Percentiles rank a stretch among this genome's conserved stretches.
Conservation (phyloP, 2,113 vertebrate species). For the Coryphaenoides rupestris region DNA sequence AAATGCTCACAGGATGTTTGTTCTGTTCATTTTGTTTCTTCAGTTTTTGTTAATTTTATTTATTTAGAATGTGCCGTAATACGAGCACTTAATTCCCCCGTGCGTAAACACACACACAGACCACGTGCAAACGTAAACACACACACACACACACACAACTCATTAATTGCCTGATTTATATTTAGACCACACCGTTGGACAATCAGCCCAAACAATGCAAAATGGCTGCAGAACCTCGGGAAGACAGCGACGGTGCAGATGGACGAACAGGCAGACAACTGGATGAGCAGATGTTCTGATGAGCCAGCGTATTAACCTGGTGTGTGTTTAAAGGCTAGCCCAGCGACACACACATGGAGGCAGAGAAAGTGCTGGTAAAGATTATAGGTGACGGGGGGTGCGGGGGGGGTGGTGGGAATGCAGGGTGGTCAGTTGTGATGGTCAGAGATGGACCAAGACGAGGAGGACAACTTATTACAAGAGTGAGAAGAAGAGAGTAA, state of each 20-base stretch:
- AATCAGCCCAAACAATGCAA: too few relatives aligned
- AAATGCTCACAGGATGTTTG: conserved; percentile 15
- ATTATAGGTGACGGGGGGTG: too few relatives aligned
- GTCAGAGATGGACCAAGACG: too few relatives aligned
- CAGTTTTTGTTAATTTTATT: conserved; percentile 9
- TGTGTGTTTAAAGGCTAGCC: conserved; percentile 12
- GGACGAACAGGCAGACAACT: conserved; percentile 7
- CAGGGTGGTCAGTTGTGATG: too few relatives aligned
- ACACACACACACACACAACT: neutral
- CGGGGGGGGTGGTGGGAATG: neutral
- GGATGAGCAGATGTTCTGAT: conserved; percentile 7
- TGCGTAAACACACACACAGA: conserved; percentile 15
- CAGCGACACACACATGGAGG: neutral
- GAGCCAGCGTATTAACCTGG: conserved; percentile 8
- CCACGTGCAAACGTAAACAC: neutral
- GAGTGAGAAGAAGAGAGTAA: too few relatives aligned
- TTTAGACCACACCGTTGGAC: too few relatives aligned
- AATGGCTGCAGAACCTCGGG: too few relatives aligned
- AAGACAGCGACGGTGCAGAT: conserved; percentile 13
- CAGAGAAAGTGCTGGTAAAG: too few relatives aligned
- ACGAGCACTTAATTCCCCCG: neutral
- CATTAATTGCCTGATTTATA: too few relatives aligned
- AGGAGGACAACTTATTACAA: too few relatives aligned
- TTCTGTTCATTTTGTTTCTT: conserved; percentile 16
- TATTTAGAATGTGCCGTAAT: conserved; percentile 8